Evolutionary conservation across 1,140 invertebrate species (phyloP).

Genomic region (Bombus superbus): DNA sequence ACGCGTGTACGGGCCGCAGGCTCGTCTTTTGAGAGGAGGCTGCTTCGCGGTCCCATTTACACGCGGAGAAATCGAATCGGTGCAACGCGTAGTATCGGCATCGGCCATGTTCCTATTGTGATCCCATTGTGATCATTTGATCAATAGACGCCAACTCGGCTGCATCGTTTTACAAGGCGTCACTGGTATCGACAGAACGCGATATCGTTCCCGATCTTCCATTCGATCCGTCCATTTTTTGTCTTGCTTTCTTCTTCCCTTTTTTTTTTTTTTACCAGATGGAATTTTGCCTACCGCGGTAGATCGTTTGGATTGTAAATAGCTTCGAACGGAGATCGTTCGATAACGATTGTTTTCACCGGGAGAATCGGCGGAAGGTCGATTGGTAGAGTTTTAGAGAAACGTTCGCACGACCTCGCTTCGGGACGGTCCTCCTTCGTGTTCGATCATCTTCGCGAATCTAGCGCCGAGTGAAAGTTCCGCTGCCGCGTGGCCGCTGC

Average conservation of each 20-base stretch:
- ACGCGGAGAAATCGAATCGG: slow-evolving; percentile 22
- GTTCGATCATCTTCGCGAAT: background rate
- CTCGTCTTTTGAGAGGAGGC: slow-evolving; percentile 13
- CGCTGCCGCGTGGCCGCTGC: background rate
- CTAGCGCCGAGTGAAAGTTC: background rate
- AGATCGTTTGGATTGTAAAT: background rate
- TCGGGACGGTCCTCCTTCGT: background rate
- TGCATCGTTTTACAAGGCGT: slow-evolving; percentile 45
- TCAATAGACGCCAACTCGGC: slow-evolving; percentile 35
- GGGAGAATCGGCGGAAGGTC: background rate
- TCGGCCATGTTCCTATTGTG: slow-evolving; percentile 39
- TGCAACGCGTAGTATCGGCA: slow-evolving; percentile 27
- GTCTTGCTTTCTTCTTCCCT: background rate
- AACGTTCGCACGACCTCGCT: background rate
- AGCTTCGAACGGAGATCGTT: background rate
- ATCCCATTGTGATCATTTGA: slow-evolving; percentile 56
- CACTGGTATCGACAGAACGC: slow-evolving; percentile 38
- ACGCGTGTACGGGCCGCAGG: background rate
- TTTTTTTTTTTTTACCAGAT: background rate
- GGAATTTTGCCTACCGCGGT: background rate
- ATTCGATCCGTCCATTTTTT: background rate
- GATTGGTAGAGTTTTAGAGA: background rate
- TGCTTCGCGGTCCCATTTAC: slow-evolving; percentile 24
- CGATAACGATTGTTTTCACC: background rate
- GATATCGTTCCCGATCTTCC: slow-evolving; percentile 32